These are phyloP conservation scores for Leptosomus discolor DNA, from an alignment of 2,113 vertebrate species.

Conservation along the genomic window DNA sequence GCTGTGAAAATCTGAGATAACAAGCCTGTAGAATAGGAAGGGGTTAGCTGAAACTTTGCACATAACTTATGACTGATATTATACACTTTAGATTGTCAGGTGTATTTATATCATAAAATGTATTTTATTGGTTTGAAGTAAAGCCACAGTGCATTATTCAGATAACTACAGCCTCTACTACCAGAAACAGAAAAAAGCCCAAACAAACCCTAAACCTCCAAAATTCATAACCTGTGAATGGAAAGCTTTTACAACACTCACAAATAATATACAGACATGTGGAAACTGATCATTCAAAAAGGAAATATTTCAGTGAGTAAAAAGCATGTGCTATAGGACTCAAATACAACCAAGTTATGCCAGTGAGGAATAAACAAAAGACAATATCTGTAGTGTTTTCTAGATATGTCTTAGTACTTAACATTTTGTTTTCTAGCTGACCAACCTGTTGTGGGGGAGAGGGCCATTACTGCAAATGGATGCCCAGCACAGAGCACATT, in stretches of 20 bases:
- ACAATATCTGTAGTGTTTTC: background rate
- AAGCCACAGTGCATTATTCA: background rate
- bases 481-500: background rate
- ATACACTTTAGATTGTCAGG: background rate
- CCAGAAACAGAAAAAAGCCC: background rate
- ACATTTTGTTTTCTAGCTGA: background rate
- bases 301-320: background rate
- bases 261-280: background rate
- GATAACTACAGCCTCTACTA: background rate
- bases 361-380: background rate
- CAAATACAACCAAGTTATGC: background rate
- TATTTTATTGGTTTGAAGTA: background rate
- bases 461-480: background rate
- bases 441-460: background rate
- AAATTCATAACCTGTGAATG: background rate
- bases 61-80: background rate
- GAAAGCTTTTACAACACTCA: background rate
- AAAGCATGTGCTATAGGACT: background rate
- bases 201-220: background rate
- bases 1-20: constrained; percentile 44
- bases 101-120: background rate
- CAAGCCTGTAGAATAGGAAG: background rate
- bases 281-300: background rate
- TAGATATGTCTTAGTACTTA: background rate
- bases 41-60: background rate